Percentiles rank a stretch among this genome's conserved stretches.
Conservation (phyloP, 2,113 vertebrate genomes). For the Perca flavescens region DNA sequence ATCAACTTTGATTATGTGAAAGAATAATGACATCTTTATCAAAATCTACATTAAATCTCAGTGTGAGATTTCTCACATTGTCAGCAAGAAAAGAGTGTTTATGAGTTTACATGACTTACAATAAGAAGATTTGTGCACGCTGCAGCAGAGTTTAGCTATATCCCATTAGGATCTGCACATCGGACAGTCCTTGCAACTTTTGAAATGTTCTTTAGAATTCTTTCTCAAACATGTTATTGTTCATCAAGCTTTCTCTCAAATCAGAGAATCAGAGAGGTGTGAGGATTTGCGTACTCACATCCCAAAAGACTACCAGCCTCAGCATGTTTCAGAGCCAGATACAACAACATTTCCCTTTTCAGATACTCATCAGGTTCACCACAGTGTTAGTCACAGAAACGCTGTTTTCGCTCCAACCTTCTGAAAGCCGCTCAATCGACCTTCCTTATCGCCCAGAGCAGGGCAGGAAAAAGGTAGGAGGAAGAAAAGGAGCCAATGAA, state of each 20-base stretch:
- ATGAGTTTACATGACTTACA: not conserved
- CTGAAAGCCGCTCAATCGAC: slow-evolving; percentile 23
- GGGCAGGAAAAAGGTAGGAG: not conserved
- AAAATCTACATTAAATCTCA: not conserved
- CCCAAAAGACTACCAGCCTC: not conserved
- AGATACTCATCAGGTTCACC: slow-evolving; percentile 36
- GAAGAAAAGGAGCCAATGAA: slow-evolving; percentile 15
- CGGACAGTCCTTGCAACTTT: not conserved
- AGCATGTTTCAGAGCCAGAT: slow-evolving; percentile 13
- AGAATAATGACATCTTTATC: not conserved
- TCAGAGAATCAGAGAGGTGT: slow-evolving; percentile 4
- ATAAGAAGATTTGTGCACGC: not conserved
- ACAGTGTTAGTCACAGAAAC: slow-evolving; percentile 19
- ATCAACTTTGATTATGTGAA: not conserved
- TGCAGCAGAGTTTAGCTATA: not conserved
- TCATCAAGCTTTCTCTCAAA: not conserved
- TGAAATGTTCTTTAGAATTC: not conserved
- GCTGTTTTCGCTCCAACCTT: slow-evolving; percentile 14
- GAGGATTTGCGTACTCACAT: not conserved
- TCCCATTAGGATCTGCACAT: not conserved
- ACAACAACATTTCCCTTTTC: slow-evolving; percentile 34
- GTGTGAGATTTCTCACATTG: not conserved
- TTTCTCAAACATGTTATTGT: not conserved
- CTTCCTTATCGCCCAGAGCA: slow-evolving; percentile 35
- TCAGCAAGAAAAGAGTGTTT: not conserved